Conservation (phyloP, 2,797 vertebrate species). For the Chiloscyllium punctatum region DNA sequence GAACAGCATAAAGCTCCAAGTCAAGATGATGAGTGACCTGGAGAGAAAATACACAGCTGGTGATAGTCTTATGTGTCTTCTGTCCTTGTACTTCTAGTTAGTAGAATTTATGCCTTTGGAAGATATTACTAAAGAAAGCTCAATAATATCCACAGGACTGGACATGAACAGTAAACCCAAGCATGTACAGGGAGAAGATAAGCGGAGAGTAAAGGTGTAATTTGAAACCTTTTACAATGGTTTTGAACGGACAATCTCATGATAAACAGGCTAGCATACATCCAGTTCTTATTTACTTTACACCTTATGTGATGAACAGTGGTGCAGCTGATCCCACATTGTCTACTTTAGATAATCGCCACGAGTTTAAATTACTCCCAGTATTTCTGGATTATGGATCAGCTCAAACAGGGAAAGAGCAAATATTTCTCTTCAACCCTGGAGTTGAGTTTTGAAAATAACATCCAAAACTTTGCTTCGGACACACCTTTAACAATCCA, state of each 20-base stretch:
- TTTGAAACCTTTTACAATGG: neutral
- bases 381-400: neutral
- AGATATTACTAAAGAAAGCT: neutral
- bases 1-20: neutral
- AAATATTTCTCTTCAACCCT: neutral
- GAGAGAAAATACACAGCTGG: neutral
- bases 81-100: neutral
- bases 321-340: neutral
- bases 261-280: neutral
- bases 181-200: neutral
- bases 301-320: neutral
- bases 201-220: neutral
- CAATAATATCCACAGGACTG: neutral
- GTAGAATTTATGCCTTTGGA: neutral
- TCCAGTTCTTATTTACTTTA: neutral
- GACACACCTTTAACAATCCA: conserved; percentile 49
- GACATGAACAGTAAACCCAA: neutral
- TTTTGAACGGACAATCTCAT: neutral
- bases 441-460: conserved; percentile 34
- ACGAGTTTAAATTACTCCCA: neutral
- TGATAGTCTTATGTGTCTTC: neutral
- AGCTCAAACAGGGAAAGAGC: neutral
- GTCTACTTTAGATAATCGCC: neutral
- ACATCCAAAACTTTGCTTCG: conserved; percentile 46
- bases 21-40: neutral